Evolutionary conservation across 1,140 invertebrate genomes (phyloP).

Genomic region (Ceratosolen fusciceps): DNA sequence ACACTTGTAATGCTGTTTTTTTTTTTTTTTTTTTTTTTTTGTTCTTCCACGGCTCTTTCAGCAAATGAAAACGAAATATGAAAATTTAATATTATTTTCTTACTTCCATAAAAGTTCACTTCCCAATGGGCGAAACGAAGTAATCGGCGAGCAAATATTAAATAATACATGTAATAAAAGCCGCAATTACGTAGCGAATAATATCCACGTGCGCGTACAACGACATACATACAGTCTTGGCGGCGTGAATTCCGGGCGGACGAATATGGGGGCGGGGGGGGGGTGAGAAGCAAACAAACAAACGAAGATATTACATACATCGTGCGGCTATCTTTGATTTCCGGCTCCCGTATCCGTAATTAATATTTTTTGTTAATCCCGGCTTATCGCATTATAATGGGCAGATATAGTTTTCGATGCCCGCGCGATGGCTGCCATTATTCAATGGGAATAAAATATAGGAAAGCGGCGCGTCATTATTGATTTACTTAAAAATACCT

Average conservation of each 20-base stretch:
- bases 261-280: no score
- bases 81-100: neutral
- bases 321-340: neutral
- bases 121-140: neutral
- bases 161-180: neutral
- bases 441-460: neutral
- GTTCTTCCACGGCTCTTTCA: no score
- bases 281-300: no score
- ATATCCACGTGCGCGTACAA: no score
- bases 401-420: conserved; percentile 12
- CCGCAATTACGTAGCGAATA: no score
- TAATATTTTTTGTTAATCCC: neutral
- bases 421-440: neutral
- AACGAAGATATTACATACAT: neutral
- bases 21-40: no score
- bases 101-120: neutral
- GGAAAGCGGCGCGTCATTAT: neutral
- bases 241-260: neutral
- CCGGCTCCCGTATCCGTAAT: neutral
- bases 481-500: conserved; percentile 13
- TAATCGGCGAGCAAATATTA: no score
- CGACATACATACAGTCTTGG: neutral
- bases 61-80: no score
- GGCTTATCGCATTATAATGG: neutral
- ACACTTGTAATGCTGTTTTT: no score